Evolutionary conservation across 1,140 invertebrate species (phyloP).

Genomic region (Micrasema minimum): DNA sequence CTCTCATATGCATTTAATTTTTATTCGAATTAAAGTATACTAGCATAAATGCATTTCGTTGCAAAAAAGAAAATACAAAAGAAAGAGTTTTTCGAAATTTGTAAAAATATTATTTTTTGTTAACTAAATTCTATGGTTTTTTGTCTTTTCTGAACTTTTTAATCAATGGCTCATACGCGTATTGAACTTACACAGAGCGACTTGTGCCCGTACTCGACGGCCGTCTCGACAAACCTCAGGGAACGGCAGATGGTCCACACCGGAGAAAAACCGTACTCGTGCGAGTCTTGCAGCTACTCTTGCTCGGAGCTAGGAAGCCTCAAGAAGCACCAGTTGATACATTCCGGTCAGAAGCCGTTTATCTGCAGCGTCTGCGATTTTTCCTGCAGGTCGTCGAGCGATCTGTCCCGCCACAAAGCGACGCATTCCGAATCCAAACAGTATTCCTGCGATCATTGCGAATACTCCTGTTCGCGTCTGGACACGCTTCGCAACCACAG

Average conservation of each 20-base stretch:
- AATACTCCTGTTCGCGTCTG: constrained; percentile 4
- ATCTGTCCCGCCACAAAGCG: constrained; percentile 30
- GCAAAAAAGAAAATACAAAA: too few species aligned
- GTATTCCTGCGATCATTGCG: constrained; percentile 27
- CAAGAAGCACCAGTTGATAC: constrained; percentile 16
- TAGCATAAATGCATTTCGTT: too few species aligned
- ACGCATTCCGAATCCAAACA: constrained; percentile 27
- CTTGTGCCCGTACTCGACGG: not conserved
- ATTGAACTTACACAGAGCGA: too few species aligned
- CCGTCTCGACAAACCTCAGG: not conserved
- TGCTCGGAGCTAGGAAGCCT: constrained; percentile 10
- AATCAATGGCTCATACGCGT: too few species aligned
- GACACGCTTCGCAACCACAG: constrained; percentile 28
- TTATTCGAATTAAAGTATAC: too few species aligned
- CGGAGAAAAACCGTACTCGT: constrained; percentile 9
- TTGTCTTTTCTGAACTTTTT: too few species aligned
- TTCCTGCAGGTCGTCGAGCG: constrained; percentile 18
- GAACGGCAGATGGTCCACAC: constrained; percentile 22
- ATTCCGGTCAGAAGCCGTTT: constrained; percentile 27
- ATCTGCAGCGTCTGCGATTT: constrained; percentile 19
- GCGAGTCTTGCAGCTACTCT: constrained; percentile 6
- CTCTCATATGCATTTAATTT: too few species aligned
- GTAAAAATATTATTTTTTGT: too few species aligned
- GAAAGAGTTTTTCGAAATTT: too few species aligned
- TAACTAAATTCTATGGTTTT: too few species aligned